phyloP scores from a whole-genome alignment of 2,888 invertebrate genomes.

The Drosophila kanekoi region DNA sequence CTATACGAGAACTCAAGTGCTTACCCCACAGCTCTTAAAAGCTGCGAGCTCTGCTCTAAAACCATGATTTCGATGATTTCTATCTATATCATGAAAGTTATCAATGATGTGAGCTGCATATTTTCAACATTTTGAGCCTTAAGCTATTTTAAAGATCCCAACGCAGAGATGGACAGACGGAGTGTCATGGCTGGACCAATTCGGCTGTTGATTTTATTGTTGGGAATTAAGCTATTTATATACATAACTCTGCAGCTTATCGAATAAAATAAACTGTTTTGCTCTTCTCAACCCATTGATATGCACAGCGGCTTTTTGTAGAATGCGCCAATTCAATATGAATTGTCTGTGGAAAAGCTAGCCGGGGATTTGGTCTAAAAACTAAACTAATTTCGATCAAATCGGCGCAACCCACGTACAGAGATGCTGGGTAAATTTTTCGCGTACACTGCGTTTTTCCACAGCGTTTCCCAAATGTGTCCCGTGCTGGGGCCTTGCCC shows the following conservation, averaged over 20 bases:
- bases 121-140: too few relatives aligned
- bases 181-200: too few relatives aligned
- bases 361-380: conserved; percentile 41
- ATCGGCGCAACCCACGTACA: conserved; percentile 15
- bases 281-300: conserved; percentile 27
- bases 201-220: too few relatives aligned
- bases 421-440: conserved; percentile 13
- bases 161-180: too few relatives aligned
- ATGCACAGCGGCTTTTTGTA: conserved; percentile 23
- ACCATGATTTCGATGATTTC: too few relatives aligned
- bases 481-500: neutral
- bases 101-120: too few relatives aligned
- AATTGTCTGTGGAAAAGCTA: conserved; percentile 31
- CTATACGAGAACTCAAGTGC: too few relatives aligned
- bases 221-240: neutral
- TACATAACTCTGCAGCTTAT: neutral
- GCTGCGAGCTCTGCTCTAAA: too few relatives aligned
- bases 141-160: too few relatives aligned
- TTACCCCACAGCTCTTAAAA: too few relatives aligned
- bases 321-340: conserved; percentile 43
- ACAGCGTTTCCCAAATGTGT: conserved; percentile 19
- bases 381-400: conserved; percentile 63
- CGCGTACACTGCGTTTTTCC: conserved; percentile 14
- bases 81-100: too few relatives aligned
- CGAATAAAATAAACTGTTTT: neutral